Evolutionary conservation across 1,140 invertebrate genomes (phyloP), one percentile per base, ranked within the genome.

Genomic region (Zaprionus vittiger): DNA sequence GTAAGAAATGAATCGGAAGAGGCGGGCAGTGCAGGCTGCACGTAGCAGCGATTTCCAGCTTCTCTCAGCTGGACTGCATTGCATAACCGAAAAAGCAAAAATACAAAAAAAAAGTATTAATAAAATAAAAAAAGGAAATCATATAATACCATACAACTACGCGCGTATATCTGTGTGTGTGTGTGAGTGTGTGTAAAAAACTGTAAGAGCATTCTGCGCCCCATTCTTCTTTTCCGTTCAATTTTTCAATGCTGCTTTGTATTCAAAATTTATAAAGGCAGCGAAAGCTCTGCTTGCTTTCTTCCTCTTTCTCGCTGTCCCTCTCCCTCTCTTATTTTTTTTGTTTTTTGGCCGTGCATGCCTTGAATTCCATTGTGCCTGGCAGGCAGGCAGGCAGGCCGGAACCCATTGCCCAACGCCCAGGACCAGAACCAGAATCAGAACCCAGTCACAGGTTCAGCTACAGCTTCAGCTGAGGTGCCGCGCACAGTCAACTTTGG

Each of bases 221-320:
- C 52, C n/a, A 24, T 69, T 61, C 31, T 56, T 52, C 24, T 66
- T 59, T 68, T 60, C 60, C 77, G 73, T 77, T 64, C 55, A 77
- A 80, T 80, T 80, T 76, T 72, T 70, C 68, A 65, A 57, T 66
- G 70, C 67, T 72, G 84, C 81, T 89, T 86, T 89, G 73, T 83
- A 89, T 77, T 86, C 84, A 80, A 75, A 83, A 86, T 83, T 80
- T 86, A 80, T 83, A 86, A 89, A 89, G 67, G 77, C 38, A 78
- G 59, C 73, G 67, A 65, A 70, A 54, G 65, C 62, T 82, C 61
- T 77, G 69, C 41, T 44, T 54, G 38, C 20, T 24, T 38, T 38
- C n/a, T 20, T 4, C 26, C 12, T 41, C 28, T 66, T 26, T 17
- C 59, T 56, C 17, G 2, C 12, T 24, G 17, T 49, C 5, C 28